A percentile compares a stretch with the other conserved stretches of the same genome.
Conservation (phyloP, 2,888 invertebrate species). For the Tanytarsus gracilentus region DNA sequence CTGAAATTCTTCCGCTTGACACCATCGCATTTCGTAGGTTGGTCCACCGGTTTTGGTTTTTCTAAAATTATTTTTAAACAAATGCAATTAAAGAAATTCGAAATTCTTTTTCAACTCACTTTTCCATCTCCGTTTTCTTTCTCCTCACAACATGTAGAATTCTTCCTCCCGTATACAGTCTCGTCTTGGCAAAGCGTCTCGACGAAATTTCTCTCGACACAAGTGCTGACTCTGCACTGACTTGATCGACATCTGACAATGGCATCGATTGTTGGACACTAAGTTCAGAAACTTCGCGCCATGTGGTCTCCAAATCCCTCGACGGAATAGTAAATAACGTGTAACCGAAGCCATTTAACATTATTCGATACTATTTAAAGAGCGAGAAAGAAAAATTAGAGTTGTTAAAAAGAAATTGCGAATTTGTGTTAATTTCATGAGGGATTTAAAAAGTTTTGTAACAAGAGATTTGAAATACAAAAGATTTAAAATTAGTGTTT, state of each 20-base stretch:
- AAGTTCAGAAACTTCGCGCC: slow-evolving; percentile 46
- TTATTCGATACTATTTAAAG: slow-evolving; percentile 64
- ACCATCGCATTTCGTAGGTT: slow-evolving; percentile 71
- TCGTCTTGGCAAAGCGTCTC: slow-evolving; percentile 58
- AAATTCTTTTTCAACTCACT: slow-evolving; percentile 43
- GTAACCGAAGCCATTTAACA: slow-evolving; percentile 75
- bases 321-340: slow-evolving; percentile 68
- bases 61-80: slow-evolving; percentile 39
- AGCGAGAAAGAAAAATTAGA: neutral
- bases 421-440: neutral
- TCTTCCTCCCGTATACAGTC: slow-evolving; percentile 68
- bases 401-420: neutral
- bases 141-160: slow-evolving; percentile 68
- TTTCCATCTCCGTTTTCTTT: slow-evolving; percentile 58
- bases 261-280: slow-evolving; percentile 7
- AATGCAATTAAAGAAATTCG: neutral
- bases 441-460: no score
- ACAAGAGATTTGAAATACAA: no score
- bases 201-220: slow-evolving; percentile 57
- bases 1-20: slow-evolving; percentile 67
- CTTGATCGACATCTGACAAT: neutral
- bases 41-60: slow-evolving; percentile 56
- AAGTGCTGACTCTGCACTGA: slow-evolving; percentile 48
- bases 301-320: slow-evolving; percentile 60
- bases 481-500: slow-evolving; percentile 10